Percentiles rank a stretch among this genome's conserved stretches.
phyloP scores from a whole-genome alignment of 2,888 invertebrate species.

The Mechanitis messenoides region DNA sequence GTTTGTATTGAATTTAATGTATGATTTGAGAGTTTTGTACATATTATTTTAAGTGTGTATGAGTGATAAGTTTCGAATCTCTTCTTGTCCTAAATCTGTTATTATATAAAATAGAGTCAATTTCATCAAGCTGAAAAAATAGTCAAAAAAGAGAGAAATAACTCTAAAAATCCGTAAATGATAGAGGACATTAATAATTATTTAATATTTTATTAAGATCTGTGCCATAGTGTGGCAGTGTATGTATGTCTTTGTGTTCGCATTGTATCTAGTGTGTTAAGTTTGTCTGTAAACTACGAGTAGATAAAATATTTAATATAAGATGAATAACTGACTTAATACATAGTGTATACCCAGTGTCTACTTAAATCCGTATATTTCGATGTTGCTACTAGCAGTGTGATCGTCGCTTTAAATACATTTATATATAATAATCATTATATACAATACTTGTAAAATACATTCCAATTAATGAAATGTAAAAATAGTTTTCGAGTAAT shows the following conservation, averaged over 20 bases:
- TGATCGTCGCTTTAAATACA: conserved; percentile 46
- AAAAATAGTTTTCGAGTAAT: conserved; percentile 57
- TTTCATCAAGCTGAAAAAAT: conserved; percentile 22
- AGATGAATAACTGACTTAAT: conserved; percentile 48
- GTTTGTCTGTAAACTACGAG: conserved; percentile 64
- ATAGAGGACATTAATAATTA: conserved; percentile 51
- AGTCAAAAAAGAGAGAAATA: conserved; percentile 7
- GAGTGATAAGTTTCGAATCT: conserved; percentile 74
- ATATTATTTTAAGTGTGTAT: conserved; percentile 74
- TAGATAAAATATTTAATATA: conserved; percentile 61
- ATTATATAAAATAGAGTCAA: conserved; percentile 41
- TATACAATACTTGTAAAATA: conserved; percentile 45
- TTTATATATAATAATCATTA: conserved; percentile 33
- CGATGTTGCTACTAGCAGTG: conserved; percentile 40
- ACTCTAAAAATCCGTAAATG: conserved; percentile 1
- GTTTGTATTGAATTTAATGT: conserved; percentile 51
- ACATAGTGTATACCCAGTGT: conserved; percentile 42
- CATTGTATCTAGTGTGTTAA: conserved; percentile 62
- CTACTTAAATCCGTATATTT: conserved; percentile 37
- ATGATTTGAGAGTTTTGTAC: conserved; percentile 71
- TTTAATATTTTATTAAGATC: conserved; percentile 59
- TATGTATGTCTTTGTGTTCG: conserved; percentile 61
- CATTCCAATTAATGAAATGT: conserved; percentile 62
- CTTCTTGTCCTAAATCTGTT: conserved; percentile 55
- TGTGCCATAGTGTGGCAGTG: conserved; percentile 74